phyloP scores from a whole-genome alignment of 2,888 invertebrate genomes.

The Neuroscelio doddi region DNA sequence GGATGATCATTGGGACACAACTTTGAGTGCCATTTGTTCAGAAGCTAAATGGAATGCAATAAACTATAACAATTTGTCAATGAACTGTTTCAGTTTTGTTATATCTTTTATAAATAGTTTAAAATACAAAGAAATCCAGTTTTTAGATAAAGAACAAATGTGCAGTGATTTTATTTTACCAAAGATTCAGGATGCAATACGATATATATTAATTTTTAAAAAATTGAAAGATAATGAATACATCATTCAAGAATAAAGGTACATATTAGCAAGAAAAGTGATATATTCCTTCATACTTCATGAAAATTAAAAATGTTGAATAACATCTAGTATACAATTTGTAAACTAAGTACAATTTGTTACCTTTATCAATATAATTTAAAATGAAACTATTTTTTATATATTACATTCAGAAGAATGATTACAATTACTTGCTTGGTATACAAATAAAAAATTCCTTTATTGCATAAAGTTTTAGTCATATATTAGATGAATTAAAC shows the following conservation, averaged over 20 bases:
- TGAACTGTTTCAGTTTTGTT: conserved; percentile 92
- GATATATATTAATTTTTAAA: conserved; percentile 88
- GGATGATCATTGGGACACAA: conserved; percentile 62
- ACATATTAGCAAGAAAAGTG: no score
- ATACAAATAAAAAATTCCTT: no score
- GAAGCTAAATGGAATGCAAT: conserved; percentile 79
- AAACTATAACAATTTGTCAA: conserved; percentile 82
- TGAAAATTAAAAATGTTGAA: no score
- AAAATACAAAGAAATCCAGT: conserved; percentile 73
- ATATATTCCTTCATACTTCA: no score
- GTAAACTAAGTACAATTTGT: no score
- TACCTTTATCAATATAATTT: no score
- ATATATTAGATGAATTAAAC: no score
- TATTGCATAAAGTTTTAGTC: no score
- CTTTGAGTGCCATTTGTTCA: conserved; percentile 71
- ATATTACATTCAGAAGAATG: no score
- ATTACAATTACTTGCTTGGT: no score
- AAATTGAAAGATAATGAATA: conserved; percentile 76
- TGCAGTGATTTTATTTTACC: conserved; percentile 89
- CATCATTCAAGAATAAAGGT: conserved; percentile 67
- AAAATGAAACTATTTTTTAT: no score
- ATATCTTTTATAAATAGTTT: conserved; percentile 84
- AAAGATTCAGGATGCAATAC: conserved; percentile 85
- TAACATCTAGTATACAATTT: no score
- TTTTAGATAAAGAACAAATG: conserved; percentile 72